Evolutionary conservation across 2,888 invertebrate species (phyloP), one percentile per base, ranked within the genome.

Genomic region (Synergus umbraculus): DNA sequence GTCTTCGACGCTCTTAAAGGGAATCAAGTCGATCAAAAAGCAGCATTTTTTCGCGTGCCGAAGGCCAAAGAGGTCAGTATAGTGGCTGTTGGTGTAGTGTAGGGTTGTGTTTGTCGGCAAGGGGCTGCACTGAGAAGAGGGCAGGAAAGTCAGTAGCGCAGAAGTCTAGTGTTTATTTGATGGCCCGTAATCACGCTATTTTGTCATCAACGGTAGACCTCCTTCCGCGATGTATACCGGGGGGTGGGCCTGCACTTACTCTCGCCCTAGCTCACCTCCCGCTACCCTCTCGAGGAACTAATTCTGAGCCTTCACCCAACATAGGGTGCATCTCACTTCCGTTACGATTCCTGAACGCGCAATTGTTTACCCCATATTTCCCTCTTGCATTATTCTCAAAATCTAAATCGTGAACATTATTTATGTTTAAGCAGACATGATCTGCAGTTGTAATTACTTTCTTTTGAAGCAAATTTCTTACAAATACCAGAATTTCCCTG

Each of bases 121-220:
- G 79, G 83, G 82, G 79, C 9, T n/a, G 12, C 1, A 77, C 67
- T 79, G 73, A 79, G n/a, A 81, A 82, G 81, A 81, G 78, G 82
- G 82, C 78, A 87, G 88, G 89, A 88, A 87, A 90, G 85, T 86
- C 85, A 85, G 84, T 85, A 88, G 89, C 87, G 88, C 89, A 86
- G 89, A 90, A 90, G 90, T 88, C 90, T 90, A 88, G 90, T 91
- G 90, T 91, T 91, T 91, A 91, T 91, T 90, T 90, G 90, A 91
- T 91, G 90, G 91, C 88, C 86, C 87, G 89, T 90, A 91, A 91
- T 91, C 91, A 91, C 91, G 91, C 91, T 89, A 91, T 91, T 91
- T 90, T 90, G 90, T 91, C 91, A 90, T 91, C 90, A 91, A 88
- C 90, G 88, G 84, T 85, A 86, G 85, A 84, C 86, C 89, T 88